A percentile compares a stretch with the other conserved stretches of the same genome.
Evolutionary conservation across 2,888 invertebrate genomes (phyloP).

Genomic region (Drosophila glabriapex): DNA sequence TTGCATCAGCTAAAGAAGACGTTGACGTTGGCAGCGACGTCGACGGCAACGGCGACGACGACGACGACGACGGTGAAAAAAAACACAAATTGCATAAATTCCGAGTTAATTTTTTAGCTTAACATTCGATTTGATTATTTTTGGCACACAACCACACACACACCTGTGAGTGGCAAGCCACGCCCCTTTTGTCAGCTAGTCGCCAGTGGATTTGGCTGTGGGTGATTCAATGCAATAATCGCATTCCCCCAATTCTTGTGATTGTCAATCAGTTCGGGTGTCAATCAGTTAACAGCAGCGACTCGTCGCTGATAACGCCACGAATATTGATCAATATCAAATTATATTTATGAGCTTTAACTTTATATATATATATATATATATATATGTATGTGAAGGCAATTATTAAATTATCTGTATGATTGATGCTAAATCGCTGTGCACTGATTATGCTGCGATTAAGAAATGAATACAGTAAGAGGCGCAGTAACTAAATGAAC

Average conservation of each 20-base stretch:
- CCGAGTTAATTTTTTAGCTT: slow-evolving; percentile 23
- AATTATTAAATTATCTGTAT: slow-evolving; percentile 13
- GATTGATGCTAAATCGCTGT: slow-evolving; percentile 34
- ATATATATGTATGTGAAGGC: neutral
- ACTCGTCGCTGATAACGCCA: slow-evolving; percentile 60
- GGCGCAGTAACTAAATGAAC: slow-evolving; percentile 49
- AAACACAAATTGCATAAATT: slow-evolving; percentile 53
- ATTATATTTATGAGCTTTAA: slow-evolving; percentile 34
- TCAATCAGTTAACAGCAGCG: slow-evolving; percentile 57
- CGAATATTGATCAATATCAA: slow-evolving; percentile 22
- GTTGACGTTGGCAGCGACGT: slow-evolving; percentile 15
- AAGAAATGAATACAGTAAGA: slow-evolving; percentile 32
- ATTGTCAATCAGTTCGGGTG: slow-evolving; percentile 32
- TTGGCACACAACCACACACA: slow-evolving; percentile 1
- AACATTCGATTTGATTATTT: slow-evolving; percentile 19
- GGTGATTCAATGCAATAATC: slow-evolving; percentile 35
- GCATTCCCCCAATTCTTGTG: slow-evolving; percentile 37
- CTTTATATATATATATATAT: neutral
- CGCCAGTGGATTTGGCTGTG: slow-evolving; percentile 22
- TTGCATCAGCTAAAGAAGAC: slow-evolving; percentile 76
- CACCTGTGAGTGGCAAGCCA: slow-evolving; percentile 46
- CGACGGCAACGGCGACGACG: slow-evolving; percentile 9
- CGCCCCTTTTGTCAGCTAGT: slow-evolving; percentile 10
- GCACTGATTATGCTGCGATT: slow-evolving; percentile 50
- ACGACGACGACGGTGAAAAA: slow-evolving; percentile 27